These are phyloP conservation scores for Clamator glandarius DNA, from an alignment of 2,797 vertebrate genomes.

Conservation along the genomic window DNA sequence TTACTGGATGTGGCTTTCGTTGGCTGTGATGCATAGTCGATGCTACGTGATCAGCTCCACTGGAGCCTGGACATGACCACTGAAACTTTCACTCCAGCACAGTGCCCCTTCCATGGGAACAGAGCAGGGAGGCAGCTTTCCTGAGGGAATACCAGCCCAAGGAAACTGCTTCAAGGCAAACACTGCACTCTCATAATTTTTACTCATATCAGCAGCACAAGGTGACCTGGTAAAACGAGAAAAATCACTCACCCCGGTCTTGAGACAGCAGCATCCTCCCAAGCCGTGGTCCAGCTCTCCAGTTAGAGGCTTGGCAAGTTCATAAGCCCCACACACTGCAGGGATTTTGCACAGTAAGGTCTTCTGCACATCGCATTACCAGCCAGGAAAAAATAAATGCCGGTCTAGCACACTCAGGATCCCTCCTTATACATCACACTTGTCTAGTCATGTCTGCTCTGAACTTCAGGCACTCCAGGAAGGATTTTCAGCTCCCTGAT, in stretches of 20 bases:
- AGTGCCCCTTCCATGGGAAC: too few relatives aligned
- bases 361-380: neutral
- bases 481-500: too few relatives aligned
- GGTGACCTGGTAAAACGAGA: neutral
- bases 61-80: too few relatives aligned
- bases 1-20: rapidly evolving
- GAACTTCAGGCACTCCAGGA: too few relatives aligned
- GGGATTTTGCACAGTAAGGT: neutral
- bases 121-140: too few relatives aligned
- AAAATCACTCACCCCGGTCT: neutral
- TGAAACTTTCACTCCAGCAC: too few relatives aligned
- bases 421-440: neutral
- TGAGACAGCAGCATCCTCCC: neutral
- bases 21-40: neutral
- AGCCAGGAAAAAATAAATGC: neutral
- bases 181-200: too few relatives aligned
- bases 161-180: too few relatives aligned
- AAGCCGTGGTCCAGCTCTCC: neutral
- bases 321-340: neutral
- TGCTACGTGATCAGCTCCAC: rapidly evolving
- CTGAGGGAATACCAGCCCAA: too few relatives aligned
- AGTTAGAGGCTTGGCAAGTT: neutral
- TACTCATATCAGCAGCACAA: too few relatives aligned
- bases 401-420: neutral
- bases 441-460: neutral